A percentile compares a stretch with the other conserved stretches of the same genome.
Evolutionary conservation across 2,113 vertebrate genomes (phyloP).

Genomic region (Ictidomys tridecemlineatus): DNA sequence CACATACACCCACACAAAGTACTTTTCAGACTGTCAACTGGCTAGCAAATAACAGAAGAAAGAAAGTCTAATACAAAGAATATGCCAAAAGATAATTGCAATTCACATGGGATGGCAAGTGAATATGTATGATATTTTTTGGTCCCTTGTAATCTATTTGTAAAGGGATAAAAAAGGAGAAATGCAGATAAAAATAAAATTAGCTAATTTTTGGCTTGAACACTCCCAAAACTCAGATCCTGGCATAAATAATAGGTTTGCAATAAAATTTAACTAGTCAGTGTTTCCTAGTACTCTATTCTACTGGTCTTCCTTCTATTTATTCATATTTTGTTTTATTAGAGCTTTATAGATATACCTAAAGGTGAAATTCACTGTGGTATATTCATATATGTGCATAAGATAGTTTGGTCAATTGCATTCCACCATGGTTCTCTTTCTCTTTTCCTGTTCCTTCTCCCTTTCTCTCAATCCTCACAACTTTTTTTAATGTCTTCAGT

Average conservation of each 20-base stretch:
- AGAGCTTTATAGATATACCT: too few species aligned
- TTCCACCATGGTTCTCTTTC: too few species aligned
- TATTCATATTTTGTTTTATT: too few species aligned
- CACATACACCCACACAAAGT: neutral
- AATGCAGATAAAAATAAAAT: conserved; percentile 8
- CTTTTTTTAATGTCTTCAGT: neutral
- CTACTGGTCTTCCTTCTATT: too few species aligned
- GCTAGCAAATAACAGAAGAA: neutral
- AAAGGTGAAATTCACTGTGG: too few species aligned
- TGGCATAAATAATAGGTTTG: neutral
- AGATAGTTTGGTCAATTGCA: too few species aligned
- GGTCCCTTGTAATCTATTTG: neutral
- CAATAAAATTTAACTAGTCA: neutral
- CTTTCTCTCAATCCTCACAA: neutral
- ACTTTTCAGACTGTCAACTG: neutral
- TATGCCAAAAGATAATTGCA: neutral
- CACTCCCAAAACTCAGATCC: neutral
- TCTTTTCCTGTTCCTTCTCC: too few species aligned
- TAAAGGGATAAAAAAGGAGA: neutral
- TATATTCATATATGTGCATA: too few species aligned
- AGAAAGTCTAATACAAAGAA: conserved; percentile 6
- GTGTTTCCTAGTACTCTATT: neutral
- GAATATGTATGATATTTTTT: neutral
- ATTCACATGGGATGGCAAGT: neutral
- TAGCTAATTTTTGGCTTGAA: neutral